Base-by-base conservation (phyloP, 2,797 vertebrate genomes). In the Toxotes lorentzi region DNA sequence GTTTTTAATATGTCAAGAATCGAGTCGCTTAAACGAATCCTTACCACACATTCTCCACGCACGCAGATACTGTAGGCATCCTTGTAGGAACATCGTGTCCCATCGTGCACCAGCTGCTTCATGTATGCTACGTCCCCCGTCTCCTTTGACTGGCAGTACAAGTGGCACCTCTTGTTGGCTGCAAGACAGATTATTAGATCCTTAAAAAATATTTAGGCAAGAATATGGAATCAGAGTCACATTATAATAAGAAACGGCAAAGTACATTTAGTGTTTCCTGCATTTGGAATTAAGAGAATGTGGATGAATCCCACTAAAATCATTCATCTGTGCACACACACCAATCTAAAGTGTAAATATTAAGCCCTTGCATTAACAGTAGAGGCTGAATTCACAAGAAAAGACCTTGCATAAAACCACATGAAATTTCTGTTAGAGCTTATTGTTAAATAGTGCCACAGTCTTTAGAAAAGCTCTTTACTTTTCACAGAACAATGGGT, bases 1-100 rank as follows among this genome's bases (percentile, higher is more conserved):
- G 12, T 21, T 71, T 60, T 7, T 24, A 68, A 41, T 17, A 24
- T 30, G 27, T 48, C 21, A 30, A 68, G 9, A 30, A 45, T 12
- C 0, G 3, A 24, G 12, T 10, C 5, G 19, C 24, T 41, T 27
- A n/a, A 66, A 65, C 16, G 6, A 4, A 12, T 41, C 53, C 97
- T 97, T 92, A 99, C 98, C 97, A 99, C 97, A 35, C 98, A 99
- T 54, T 99, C 98, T n/a, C 98, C 98, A 0, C 97, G 96, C 61
- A 99, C 97, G 19, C 98, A 99, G 53, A 99, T 95, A 88, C 98
- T 99, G 86, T 97, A 97, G 0, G 97, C 95, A 27, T 99, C 97
- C 85, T 96, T 97, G 85, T 99, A 99, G 17, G 98, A 99, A 69
- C 98, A 99, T 23, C 93, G 96, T 0, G 98, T 99, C 17, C 98